Conservation (phyloP, 2,113 vertebrate species). For the Danionella cerebrum region DNA sequence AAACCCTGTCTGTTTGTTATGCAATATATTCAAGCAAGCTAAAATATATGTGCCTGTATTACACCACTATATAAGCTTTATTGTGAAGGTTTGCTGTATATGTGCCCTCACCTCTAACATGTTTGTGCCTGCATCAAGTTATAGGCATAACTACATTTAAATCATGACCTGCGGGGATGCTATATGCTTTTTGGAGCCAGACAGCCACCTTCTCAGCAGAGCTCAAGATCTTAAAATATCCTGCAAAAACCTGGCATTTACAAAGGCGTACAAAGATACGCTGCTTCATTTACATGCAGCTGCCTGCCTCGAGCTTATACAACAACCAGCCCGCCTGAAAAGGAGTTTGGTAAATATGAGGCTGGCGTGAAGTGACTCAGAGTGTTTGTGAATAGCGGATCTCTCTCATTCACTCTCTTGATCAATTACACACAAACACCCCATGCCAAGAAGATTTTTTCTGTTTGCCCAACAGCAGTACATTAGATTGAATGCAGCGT, state of each 20-base stretch:
- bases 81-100: background rate
- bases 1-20: no score
- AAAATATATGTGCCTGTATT: no score
- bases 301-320: slow-evolving; percentile 22
- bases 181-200: background rate
- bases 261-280: slow-evolving; percentile 9
- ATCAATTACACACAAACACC: slow-evolving; percentile 1
- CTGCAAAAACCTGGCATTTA: slow-evolving; percentile 1
- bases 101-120: background rate
- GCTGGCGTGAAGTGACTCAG: slow-evolving; percentile 10
- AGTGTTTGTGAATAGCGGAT: slow-evolving; percentile 12
- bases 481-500: background rate
- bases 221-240: slow-evolving; percentile 24
- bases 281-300: slow-evolving; percentile 33
- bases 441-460: background rate
- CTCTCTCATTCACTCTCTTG: background rate
- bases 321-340: slow-evolving; percentile 26
- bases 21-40: no score
- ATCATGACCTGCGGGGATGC: background rate
- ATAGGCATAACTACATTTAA: background rate
- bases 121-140: background rate
- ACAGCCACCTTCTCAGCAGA: slow-evolving; percentile 13
- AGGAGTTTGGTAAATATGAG: slow-evolving; percentile 27
- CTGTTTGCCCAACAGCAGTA: slow-evolving; percentile 12
- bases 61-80: background rate